Conservation (phyloP, 2,113 vertebrate species). For the Asarcornis scutulata region DNA sequence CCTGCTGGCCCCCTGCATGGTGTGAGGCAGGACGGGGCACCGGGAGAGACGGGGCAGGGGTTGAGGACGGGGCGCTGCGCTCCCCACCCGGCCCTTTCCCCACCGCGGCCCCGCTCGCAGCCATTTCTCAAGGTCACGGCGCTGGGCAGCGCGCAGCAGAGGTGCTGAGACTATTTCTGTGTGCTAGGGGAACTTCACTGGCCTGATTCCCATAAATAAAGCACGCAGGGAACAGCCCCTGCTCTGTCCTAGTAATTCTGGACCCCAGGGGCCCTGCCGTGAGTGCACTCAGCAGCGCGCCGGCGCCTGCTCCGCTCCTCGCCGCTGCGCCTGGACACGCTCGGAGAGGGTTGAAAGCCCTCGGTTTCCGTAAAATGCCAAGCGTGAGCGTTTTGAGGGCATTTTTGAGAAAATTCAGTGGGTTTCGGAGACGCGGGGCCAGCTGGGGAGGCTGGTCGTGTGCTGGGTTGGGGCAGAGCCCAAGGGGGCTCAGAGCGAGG, state of each 20-base stretch:
- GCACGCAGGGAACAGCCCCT: slow-evolving; percentile 66
- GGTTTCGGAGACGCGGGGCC: neutral
- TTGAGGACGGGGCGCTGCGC: no score
- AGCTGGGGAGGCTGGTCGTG: neutral
- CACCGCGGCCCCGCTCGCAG: neutral
- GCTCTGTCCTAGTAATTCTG: slow-evolving; percentile 69
- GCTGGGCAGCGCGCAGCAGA: slow-evolving; percentile 28
- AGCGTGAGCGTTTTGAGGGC: neutral
- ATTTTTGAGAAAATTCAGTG: neutral
- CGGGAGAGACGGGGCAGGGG: no score
- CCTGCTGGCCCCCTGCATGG: neutral
- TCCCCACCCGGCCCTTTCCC: neutral
- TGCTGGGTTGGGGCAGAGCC: neutral
- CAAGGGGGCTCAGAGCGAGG: neutral
- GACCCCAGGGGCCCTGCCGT: slow-evolving; percentile 55
- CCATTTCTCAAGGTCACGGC: slow-evolving; percentile 55
- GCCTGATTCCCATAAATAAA: slow-evolving; percentile 74
- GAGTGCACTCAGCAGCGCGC: slow-evolving; percentile 20
- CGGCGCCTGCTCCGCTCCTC: neutral
- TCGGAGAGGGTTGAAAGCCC: neutral
- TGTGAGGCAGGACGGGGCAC: neutral
- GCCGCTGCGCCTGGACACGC: neutral
- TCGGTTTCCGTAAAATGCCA: neutral
- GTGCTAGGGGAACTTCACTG: slow-evolving; percentile 61
- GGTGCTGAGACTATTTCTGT: slow-evolving; percentile 21